Base-by-base conservation (phyloP, 2,113 vertebrate genomes). In the Zootoca vivipara region DNA sequence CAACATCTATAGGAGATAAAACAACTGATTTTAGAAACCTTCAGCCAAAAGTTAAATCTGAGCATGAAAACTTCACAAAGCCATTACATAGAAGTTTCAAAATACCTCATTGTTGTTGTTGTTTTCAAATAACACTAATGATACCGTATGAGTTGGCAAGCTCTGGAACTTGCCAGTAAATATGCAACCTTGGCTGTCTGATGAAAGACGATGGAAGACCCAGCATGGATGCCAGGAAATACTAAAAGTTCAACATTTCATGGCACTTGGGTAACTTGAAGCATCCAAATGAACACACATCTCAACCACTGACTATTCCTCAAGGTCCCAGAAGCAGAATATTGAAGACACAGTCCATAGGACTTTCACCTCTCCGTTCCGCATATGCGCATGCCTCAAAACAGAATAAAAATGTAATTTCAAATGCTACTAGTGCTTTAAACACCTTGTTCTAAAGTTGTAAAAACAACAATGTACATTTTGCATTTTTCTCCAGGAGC, bases 41-140 rank as follows among this genome's bases (percentile, higher is more conserved):
- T 85, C 78, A 90, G 87, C 82, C 83, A 91, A 89, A 84, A 82
- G 78, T 83, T 58, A 91, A 67, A 86, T 79, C 67, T 33, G 75
- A 90, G 1, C 91, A 87, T 40, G 42, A 90, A 85, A 90, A 87
- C 83, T 92, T 92, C 91, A 95, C 35, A 91, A 79, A 40, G 69
- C 89, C 84, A 42, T 90, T 90, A 90, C 85, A 93, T 91, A 94
- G 92, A 94, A 87, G 88, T 93, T 83, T 89, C 87, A 83, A 91
- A 90, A 92, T 64, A 93, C 88, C 93, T 93, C 92, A 95, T 92
- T 85, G 38, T n/a, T 52, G 10, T 46, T 40, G 40, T 40, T 46
- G 56, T 92, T 90, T 93, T 83, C 89, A 20, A 90, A 65, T 90
- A 92, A 88, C 75, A 92, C 92, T 89, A 91, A 84, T 92, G 89